phyloP scores from a whole-genome alignment of 2,113 vertebrate species.

The Syngnathus floridae region DNA sequence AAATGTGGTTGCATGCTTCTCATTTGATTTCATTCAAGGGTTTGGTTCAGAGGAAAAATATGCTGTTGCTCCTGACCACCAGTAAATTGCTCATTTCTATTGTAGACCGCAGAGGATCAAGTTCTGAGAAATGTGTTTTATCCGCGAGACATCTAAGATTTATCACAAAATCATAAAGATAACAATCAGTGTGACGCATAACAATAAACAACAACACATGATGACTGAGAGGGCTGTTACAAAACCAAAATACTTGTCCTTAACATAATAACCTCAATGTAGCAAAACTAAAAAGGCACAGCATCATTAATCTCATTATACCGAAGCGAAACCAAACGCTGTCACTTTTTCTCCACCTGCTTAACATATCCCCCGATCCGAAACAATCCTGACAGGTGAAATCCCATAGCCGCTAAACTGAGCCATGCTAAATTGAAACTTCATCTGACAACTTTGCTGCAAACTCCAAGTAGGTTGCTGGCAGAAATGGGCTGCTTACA shows the following conservation, averaged over 20 bases:
- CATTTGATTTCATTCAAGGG: constrained; percentile 7
- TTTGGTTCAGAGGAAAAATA: neutral
- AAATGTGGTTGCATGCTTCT: neutral
- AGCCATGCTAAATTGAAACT: constrained; percentile 9
- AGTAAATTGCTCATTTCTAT: neutral
- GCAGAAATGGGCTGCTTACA: neutral
- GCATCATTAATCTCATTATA: neutral
- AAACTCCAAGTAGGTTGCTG: neutral
- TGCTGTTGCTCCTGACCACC: neutral
- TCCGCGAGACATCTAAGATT: constrained; percentile 3
- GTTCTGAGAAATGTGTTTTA: neutral
- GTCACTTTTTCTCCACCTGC: neutral
- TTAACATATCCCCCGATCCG: constrained; percentile 11
- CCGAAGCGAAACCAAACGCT: neutral
- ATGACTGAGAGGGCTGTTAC: no score
- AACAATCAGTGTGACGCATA: no score
- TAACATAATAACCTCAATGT: neutral
- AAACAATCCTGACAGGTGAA: constrained; percentile 1
- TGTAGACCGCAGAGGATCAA: neutral
- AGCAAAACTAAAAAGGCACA: neutral
- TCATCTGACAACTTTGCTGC: neutral
- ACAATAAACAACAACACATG: no score
- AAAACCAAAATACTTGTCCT: neutral
- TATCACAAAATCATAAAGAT: neutral
- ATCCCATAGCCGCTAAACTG: constrained; percentile 1